A percentile compares a stretch with the other conserved stretches of the same genome.
phyloP scores from a whole-genome alignment of 2,888 invertebrate genomes.

The Tortrix viridana region DNA sequence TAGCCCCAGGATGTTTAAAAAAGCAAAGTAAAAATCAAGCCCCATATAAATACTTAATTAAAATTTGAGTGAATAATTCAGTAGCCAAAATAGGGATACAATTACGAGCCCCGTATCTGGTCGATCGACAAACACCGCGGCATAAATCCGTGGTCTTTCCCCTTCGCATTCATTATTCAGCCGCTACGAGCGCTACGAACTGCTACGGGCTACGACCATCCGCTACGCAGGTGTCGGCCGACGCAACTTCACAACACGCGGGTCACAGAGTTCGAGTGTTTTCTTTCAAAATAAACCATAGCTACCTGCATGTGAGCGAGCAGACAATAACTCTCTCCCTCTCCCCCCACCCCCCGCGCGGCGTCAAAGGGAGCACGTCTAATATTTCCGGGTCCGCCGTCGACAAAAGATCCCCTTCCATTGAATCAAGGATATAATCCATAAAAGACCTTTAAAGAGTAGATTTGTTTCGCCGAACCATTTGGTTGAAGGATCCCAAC shows the following conservation, averaged over 20 bases:
- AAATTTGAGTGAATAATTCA: conserved; percentile 9
- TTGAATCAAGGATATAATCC: conserved; percentile 71
- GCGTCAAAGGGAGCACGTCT: conserved; percentile 49
- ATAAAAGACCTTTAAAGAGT: conserved; percentile 66
- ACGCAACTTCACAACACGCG: conserved; percentile 13
- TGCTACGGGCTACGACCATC: conserved; percentile 25
- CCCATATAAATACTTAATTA: neutral
- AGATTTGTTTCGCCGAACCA: conserved; percentile 64
- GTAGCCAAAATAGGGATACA: conserved; percentile 16
- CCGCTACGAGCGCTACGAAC: conserved; percentile 23
- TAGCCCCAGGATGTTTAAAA: too few species aligned
- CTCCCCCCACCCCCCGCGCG: conserved; percentile 42
- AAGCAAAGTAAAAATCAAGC: neutral
- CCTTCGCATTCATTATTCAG: conserved; percentile 29
- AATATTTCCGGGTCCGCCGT: conserved; percentile 69
- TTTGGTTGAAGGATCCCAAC: conserved; percentile 43
- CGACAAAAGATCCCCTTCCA: conserved; percentile 71
- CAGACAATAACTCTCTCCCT: conserved; percentile 39
- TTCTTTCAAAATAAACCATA: conserved; percentile 31
- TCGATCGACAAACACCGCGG: conserved; percentile 28
- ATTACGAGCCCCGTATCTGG: conserved; percentile 19
- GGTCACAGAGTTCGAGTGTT: conserved; percentile 30
- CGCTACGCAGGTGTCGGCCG: conserved; percentile 17
- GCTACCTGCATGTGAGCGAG: conserved; percentile 29
- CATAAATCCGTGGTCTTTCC: conserved; percentile 26